Evolutionary conservation across 2,888 invertebrate species (phyloP).

Genomic region (Leptinotarsa rubiginosa): DNA sequence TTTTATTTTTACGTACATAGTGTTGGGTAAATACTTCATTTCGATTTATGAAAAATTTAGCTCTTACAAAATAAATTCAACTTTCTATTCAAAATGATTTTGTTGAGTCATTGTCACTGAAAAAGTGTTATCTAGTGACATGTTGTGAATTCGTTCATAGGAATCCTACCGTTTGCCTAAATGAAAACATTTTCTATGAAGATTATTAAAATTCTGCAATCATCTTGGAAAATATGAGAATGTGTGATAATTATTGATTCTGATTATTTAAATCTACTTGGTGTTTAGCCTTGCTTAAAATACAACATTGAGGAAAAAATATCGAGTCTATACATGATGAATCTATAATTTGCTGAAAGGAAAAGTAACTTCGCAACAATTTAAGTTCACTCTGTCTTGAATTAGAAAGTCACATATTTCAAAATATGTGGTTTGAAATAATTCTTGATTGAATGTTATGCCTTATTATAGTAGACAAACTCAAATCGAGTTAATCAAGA

Average conservation of each 20-base stretch:
- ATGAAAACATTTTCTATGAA: not conserved
- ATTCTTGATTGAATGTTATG: too few species aligned
- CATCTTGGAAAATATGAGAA: not conserved
- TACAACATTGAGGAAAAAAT: slow-evolving; percentile 6
- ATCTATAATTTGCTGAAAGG: not conserved
- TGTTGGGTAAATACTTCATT: too few species aligned
- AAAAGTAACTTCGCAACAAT: too few species aligned
- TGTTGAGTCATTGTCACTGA: too few species aligned
- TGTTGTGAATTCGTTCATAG: not conserved
- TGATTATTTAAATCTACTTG: slow-evolving; percentile 47
- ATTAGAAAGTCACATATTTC: not conserved
- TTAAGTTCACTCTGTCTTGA: not conserved
- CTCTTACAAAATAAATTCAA: too few species aligned
- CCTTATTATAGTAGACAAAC: too few species aligned
- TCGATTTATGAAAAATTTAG: too few species aligned
- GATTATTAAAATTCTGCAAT: not conserved
- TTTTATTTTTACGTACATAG: too few species aligned
- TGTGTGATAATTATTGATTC: slow-evolving; percentile 6
- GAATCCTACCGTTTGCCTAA: not conserved
- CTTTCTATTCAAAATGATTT: too few species aligned
- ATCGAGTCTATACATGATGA: not conserved
- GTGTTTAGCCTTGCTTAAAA: slow-evolving; percentile 47
- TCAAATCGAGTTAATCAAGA: too few species aligned
- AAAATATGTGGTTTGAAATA: not conserved
- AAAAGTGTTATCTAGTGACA: not conserved